Conservation (phyloP, 2,888 invertebrate species). For the Patella depressa region DNA sequence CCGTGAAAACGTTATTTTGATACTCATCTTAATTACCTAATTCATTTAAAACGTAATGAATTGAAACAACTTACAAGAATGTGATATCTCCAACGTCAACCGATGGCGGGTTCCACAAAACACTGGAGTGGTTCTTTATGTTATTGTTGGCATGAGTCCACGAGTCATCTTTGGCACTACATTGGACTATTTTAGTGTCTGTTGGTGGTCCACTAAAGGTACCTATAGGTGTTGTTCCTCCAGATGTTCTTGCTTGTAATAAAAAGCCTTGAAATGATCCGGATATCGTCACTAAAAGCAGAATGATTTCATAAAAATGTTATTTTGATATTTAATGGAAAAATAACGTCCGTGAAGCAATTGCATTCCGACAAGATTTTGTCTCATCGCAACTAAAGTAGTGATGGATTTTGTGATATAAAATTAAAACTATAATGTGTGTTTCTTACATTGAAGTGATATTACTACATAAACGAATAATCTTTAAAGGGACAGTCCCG, state of each 20-base stretch:
- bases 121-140: neutral
- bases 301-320: neutral
- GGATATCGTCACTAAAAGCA: neutral
- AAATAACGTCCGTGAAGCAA: no score
- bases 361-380: no score
- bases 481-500: no score
- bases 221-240: neutral
- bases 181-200: neutral
- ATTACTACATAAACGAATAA: no score
- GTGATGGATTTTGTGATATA: no score
- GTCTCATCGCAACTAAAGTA: no score
- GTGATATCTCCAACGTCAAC: neutral
- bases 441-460: no score
- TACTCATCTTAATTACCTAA: no score
- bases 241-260: neutral
- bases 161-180: neutral
- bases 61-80: neutral
- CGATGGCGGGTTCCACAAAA: neutral
- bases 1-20: no score
- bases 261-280: neutral
- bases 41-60: no score
- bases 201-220: neutral
- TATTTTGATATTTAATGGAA: no score
- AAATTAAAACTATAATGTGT: no score
- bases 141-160: neutral